Percentiles rank a stretch among this genome's conserved stretches.
These are phyloP conservation scores for Hydropsyche betteni DNA, from an alignment of 2,888 invertebrate genomes.

Conservation along the genomic window DNA sequence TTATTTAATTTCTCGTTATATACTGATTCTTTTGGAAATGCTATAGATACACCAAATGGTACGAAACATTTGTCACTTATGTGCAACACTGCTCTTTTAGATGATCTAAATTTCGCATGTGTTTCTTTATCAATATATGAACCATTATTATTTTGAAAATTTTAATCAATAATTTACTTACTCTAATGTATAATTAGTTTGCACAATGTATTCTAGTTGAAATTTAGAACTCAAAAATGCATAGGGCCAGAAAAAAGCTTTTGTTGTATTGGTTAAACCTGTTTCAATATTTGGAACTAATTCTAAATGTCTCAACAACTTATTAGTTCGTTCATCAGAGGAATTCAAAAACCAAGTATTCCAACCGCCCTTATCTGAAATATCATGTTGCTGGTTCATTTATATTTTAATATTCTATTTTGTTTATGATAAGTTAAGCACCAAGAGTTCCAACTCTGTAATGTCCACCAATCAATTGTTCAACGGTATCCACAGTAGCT, in stretches of 20 bases:
- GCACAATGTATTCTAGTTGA: constrained; percentile 77
- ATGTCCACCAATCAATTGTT: constrained; percentile 72
- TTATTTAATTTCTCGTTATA: constrained; percentile 70
- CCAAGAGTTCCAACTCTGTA: constrained; percentile 78
- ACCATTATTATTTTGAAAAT: background rate
- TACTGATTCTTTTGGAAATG: constrained; percentile 72
- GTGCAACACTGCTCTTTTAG: constrained; percentile 74
- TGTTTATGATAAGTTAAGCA: constrained; percentile 55
- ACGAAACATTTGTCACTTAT: constrained; percentile 79
- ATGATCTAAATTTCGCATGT: constrained; percentile 55
- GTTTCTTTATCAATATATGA: background rate
- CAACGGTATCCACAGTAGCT: constrained; percentile 74
- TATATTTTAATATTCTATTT: background rate
- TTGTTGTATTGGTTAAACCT: constrained; percentile 78
- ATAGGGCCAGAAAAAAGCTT: constrained; percentile 80
- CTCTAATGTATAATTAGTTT: constrained; percentile 74
- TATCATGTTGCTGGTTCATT: background rate
- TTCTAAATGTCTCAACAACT: constrained; percentile 73
- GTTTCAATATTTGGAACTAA: constrained; percentile 72
- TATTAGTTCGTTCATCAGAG: constrained; percentile 70
- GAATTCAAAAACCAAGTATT: constrained; percentile 77
- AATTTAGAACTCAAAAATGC: constrained; percentile 78
- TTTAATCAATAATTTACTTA: constrained; percentile 56
- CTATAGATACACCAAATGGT: constrained; percentile 73
- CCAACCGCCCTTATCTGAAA: constrained; percentile 78